Percentiles rank a stretch among this genome's conserved stretches.
These are phyloP conservation scores for Psettodes erumei DNA, from an alignment of 2,113 vertebrate species.

Conservation along the genomic window DNA sequence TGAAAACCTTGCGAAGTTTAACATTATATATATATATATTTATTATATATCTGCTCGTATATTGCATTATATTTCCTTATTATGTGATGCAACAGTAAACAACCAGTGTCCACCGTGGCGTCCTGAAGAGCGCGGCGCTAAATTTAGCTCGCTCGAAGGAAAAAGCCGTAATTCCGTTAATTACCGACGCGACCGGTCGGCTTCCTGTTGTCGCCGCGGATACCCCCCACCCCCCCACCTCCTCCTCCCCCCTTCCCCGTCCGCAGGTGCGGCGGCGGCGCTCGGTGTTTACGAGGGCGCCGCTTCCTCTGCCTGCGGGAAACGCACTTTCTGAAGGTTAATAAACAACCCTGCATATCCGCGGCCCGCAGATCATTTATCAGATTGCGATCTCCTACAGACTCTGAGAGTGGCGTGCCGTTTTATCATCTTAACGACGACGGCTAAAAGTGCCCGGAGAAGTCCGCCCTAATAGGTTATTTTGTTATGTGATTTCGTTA, in stretches of 20 bases:
- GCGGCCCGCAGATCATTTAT: conserved; percentile 79
- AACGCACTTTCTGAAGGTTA: conserved; percentile 83
- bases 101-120: too few relatives aligned
- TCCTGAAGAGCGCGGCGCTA: too few relatives aligned
- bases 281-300: conserved; percentile 78
- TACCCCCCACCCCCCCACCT: conserved; percentile 41
- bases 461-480: conserved; percentile 82
- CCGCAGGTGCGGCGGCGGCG: conserved; percentile 73
- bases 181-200: too few relatives aligned
- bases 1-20: too few relatives aligned
- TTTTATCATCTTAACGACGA: conserved; percentile 85
- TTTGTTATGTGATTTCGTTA: conserved; percentile 83
- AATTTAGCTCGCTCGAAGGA: conserved; percentile 74
- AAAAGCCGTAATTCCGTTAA: conserved; percentile 75
- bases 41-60: too few relatives aligned
- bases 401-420: conserved; percentile 78
- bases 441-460: conserved; percentile 80
- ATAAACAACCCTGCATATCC: conserved; percentile 82
- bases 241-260: conserved; percentile 70
- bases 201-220: too few relatives aligned
- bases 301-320: conserved; percentile 77
- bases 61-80: too few relatives aligned
- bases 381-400: conserved; percentile 80
- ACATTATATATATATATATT: too few relatives aligned
- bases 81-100: too few relatives aligned